Evolutionary conservation across 2,113 vertebrate genomes (phyloP).

Genomic region (Ptilonorhynchus violaceus): DNA sequence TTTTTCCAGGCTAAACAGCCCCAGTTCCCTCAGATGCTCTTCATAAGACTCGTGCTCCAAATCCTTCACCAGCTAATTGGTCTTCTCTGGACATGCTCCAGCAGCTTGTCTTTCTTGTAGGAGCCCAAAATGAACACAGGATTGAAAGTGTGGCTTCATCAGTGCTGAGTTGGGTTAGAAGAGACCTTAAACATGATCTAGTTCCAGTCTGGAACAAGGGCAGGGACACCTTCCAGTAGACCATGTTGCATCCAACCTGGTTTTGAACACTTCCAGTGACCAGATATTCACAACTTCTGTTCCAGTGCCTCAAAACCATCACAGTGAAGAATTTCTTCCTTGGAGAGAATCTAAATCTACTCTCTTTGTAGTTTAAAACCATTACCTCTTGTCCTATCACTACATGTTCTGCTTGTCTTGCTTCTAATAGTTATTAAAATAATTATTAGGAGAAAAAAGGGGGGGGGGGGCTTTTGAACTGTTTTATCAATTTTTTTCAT

Average conservation of each 20-base stretch:
- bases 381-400: not conserved
- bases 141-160: fast-evolving
- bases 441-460: not conserved
- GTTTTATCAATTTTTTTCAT: not conserved
- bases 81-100: fast-evolving
- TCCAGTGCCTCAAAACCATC: not conserved
- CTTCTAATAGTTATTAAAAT: not conserved
- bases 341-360: not conserved
- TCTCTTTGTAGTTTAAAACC: not conserved
- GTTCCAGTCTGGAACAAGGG: not conserved
- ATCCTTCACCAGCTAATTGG: not conserved
- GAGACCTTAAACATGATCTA: not conserved
- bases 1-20: not conserved
- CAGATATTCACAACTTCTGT: not conserved
- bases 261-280: fast-evolving
- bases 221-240: not conserved
- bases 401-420: not conserved
- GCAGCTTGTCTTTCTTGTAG: too few species aligned
- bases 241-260: not conserved
- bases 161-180: not conserved
- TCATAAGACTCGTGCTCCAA: fast-evolving
- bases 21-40: fast-evolving
- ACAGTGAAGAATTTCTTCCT: not conserved
- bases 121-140: not conserved
- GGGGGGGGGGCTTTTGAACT: fast-evolving